Evolutionary conservation across 35 echinoderm and acorn worm genomes (phyloP).

Genomic region (Apostichopus californicus): DNA sequence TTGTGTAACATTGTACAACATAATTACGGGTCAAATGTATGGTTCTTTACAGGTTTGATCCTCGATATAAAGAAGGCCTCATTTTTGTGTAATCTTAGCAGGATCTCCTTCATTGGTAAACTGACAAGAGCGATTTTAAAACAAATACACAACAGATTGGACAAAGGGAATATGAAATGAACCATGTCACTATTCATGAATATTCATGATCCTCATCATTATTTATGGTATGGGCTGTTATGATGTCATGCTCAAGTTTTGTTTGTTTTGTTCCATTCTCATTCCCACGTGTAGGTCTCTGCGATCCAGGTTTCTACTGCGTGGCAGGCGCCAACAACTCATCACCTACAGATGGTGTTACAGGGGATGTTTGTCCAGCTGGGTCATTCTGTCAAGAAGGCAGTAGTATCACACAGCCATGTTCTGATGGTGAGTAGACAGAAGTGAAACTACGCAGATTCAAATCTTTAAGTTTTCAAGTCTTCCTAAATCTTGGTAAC

Average conservation of each 20-base stretch:
- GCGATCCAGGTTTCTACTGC: conserved; percentile 89
- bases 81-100: too few species aligned
- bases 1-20: too few species aligned
- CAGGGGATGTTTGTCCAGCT: conserved; percentile 82
- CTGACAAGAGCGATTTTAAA: too few species aligned
- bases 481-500: background rate
- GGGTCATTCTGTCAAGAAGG: conserved; percentile 81
- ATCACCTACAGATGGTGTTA: conserved; percentile 77
- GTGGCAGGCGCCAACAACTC: conserved; percentile 68
- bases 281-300: conserved; percentile 50
- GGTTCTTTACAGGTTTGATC: too few species aligned
- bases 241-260: background rate
- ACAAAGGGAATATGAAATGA: too few species aligned
- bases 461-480: background rate
- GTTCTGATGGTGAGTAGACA: conserved; percentile 74
- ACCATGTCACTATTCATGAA: too few species aligned
- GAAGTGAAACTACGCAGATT: too few species aligned
- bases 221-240: background rate
- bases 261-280: background rate
- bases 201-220: too few species aligned
- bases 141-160: too few species aligned
- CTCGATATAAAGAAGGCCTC: too few species aligned
- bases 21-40: too few species aligned
- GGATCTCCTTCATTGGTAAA: too few species aligned
- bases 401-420: conserved; percentile 70